Evolutionary conservation across 1,140 invertebrate species (phyloP), one percentile per base, ranked within the genome.

Genomic region (Nasonia giraulti): DNA sequence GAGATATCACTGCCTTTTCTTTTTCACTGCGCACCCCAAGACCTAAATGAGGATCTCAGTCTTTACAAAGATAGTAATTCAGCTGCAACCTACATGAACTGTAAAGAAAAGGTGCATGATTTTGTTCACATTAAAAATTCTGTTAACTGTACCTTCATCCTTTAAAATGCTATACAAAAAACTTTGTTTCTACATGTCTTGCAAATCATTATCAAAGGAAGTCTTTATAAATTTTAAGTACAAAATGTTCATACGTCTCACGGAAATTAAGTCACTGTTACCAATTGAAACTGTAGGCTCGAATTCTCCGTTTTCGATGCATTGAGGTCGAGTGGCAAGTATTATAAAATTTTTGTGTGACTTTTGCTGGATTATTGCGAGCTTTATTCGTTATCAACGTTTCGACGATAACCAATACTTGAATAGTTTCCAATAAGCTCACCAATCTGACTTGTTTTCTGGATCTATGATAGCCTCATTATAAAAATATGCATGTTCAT

Each of bases 371-470:
- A 66, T 69, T 68, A 40, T 80, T 69, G 1, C 8, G 40, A 80
- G n/a, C 17, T 80, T 68, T 68, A 68, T 68, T 69, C 20, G 33
- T 80, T 80, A 80, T 80, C 14, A 80, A 68, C 6, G 33, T 37
- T 62, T 33, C 37, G 66, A n/a, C 33, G 55, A 69, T 80, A 80
- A 80, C n/a, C 20, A 80, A 66, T 68, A 23, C 17, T 68, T 55
- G 62, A 80, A 80, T 80, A 69, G 62, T 80, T 55, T 68, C 23
- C 47, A 62, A 62, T 78, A 79, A 79, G 55, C 31, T 31, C 55
- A 20, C 20, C 10, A 27, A 23, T 12, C 68, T 5, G 33, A 37
- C 33, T 37, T 37, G 4, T 37, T 37, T 37, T 37, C 33, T 37
- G 33, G 33, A 37, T 37, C 33, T 6, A 37, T 6, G 33, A 37